Base-by-base conservation (phyloP, 2,888 invertebrate species). In the Balanococcus diminutus region DNA sequence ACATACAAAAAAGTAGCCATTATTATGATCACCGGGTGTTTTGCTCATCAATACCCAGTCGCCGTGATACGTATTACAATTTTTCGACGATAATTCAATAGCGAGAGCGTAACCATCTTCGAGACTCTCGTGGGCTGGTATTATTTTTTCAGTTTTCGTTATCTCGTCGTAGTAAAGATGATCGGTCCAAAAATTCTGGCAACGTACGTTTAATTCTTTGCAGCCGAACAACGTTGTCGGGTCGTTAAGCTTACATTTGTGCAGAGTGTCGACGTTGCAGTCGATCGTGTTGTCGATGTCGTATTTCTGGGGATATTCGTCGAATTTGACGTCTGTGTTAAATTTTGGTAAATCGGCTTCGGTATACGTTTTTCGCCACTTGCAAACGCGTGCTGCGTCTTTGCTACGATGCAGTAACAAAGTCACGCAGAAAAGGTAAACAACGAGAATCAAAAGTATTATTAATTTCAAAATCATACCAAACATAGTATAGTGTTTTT, bases 31-130 rank as follows among this genome's bases (percentile, higher is more conserved):
- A 2, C 11, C 39, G 2, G 8, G 2, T 1, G 2, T 11, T 3
- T 2, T 8, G 5, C 28, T 6, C 6, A 84, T 22, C 16, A 84
- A n/a, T 16, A 61, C 67, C 25, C 9, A n/a, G 16, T 61, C 61
- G 25, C 84, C 84, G 67, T 84, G 84, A 84, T 61, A 84, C 36
- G 67, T 8, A 67, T 84, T 84, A 19, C 82, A 82, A 11, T 5
- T 8, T 2, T 32, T 16, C 2, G 19, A 9, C 11, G 5, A 19
- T 4, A 8, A 1, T 9, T 1, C 31, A 6, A 84, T 61, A 4
- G 32, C 84, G 28, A 84, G 28, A 2, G 84, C 67, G 61, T 84
- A 84, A 8, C 84, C 67, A 4, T 82, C 82, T 2, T 61, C 67
- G 11, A 4, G 28, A 2, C 6, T 32, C 19, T 25, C 25, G 22